Conservation (phyloP, 2,888 invertebrate species). For the Amphipyra tragopoginis region DNA sequence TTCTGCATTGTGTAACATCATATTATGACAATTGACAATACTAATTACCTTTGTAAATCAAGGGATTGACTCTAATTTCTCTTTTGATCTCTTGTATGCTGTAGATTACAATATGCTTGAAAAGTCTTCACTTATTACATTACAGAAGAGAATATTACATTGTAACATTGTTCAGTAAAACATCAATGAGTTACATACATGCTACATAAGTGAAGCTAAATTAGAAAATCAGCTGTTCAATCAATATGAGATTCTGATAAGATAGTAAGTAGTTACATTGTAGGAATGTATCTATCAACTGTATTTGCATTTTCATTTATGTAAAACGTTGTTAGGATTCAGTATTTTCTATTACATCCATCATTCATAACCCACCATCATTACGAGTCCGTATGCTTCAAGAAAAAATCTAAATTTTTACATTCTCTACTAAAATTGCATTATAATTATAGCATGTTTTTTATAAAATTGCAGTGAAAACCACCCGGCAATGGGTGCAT, state of each 20-base stretch:
- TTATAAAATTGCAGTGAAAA: conserved; percentile 31
- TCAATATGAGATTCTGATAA: conserved; percentile 17
- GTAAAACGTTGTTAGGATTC: not conserved
- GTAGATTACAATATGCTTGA: no score
- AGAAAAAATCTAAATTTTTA: not conserved
- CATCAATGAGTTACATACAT: not conserved
- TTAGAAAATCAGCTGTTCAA: conserved; percentile 20
- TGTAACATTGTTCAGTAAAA: no score
- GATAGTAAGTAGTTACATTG: conserved; percentile 9
- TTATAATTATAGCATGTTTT: conserved; percentile 19
- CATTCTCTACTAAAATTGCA: conserved; percentile 7
- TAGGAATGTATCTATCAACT: not conserved
- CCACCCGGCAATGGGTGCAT: conserved; percentile 1
- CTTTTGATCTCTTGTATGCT: no score
- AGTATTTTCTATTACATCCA: not conserved
- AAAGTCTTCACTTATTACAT: no score
- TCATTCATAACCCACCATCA: no score
- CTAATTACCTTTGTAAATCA: conserved; percentile 12
- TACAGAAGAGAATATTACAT: no score
- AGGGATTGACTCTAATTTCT: not conserved
- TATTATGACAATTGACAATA: conserved; percentile 7
- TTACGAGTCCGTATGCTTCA: no score
- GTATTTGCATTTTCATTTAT: not conserved
- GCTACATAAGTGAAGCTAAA: not conserved
- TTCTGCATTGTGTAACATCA: conserved; percentile 2